A percentile compares a stretch with the other conserved stretches of the same genome.
Conservation (phyloP, 2,888 invertebrate species). For the Boloria euphrosyne region DNA sequence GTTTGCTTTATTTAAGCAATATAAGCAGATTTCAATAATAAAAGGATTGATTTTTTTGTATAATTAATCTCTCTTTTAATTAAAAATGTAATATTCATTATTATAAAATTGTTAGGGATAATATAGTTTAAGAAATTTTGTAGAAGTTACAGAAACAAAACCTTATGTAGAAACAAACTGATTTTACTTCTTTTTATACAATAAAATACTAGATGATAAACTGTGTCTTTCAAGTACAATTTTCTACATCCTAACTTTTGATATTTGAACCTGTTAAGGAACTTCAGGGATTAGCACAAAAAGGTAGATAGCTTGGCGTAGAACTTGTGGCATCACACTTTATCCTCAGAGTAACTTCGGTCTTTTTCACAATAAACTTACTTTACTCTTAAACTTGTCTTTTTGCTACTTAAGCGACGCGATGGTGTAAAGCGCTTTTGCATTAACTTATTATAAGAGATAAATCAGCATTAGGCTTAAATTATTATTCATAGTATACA, state of each 20-base stretch:
- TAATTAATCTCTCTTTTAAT: neutral
- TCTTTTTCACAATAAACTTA: constrained; percentile 18
- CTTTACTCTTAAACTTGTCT: constrained; percentile 12
- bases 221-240: no score
- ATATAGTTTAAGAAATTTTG: neutral
- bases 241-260: neutral
- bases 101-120: neutral
- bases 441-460: neutral
- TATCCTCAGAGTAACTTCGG: constrained; percentile 16
- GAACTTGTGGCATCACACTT: constrained; percentile 17
- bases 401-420: constrained; percentile 12
- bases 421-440: constrained; percentile 8
- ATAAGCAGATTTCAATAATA: constrained; percentile 33
- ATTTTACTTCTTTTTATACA: no score
- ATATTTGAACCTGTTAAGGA: neutral
- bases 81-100: no score
- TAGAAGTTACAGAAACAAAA: neutral
- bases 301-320: neutral
- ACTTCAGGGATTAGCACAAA: neutral
- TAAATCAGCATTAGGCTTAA: no score
- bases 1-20: constrained; percentile 42
- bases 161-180: neutral
- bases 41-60: neutral
- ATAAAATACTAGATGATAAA: no score
- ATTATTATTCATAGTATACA: no score